These are phyloP conservation scores for Pelodiscus sinensis DNA, from an alignment of 2,113 vertebrate genomes.

Conservation along the genomic window DNA sequence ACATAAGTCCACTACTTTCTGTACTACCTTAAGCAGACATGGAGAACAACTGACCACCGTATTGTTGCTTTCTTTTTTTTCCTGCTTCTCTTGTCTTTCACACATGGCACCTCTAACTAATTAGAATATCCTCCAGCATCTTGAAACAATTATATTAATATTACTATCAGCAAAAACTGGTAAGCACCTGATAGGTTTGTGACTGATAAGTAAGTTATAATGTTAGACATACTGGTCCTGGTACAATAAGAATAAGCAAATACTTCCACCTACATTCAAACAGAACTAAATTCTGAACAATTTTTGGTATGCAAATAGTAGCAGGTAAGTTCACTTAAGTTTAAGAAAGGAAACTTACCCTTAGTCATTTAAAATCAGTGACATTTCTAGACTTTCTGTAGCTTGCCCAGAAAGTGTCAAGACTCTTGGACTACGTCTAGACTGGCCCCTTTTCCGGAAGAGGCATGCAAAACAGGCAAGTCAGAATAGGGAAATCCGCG, in stretches of 20 bases:
- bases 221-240: not conserved
- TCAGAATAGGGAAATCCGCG: no score
- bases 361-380: not conserved
- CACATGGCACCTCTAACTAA: fast-evolving
- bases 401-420: not conserved
- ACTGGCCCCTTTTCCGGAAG: no score
- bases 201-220: not conserved
- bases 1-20: not conserved
- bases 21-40: not conserved
- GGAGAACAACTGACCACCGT: not conserved
- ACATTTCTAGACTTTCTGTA: not conserved
- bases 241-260: not conserved
- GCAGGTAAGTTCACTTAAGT: not conserved
- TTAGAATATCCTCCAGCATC: not conserved
- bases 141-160: not conserved
- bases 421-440: no score
- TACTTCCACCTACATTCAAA: not conserved
- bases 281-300: not conserved
- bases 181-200: not conserved
- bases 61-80: not conserved
- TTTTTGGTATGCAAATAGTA: not conserved
- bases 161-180: not conserved
- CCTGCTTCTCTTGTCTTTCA: fast-evolving
- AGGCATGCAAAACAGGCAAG: no score
- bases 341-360: not conserved